phyloP scores from a whole-genome alignment of 2,113 vertebrate species.

The Sinocyclocheilus maitianheensis region DNA sequence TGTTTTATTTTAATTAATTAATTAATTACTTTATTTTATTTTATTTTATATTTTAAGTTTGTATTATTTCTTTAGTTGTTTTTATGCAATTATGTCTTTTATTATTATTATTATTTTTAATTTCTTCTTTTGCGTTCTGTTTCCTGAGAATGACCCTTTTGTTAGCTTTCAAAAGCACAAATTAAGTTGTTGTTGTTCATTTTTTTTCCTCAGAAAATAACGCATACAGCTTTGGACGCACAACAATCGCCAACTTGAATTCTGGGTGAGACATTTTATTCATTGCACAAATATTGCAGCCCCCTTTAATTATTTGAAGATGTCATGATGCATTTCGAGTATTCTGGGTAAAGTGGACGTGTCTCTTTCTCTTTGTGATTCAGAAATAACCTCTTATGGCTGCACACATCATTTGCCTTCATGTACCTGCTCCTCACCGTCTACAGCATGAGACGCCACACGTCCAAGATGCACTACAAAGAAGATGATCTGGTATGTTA shows the following conservation, averaged over 20 bases:
- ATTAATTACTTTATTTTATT: too few species aligned
- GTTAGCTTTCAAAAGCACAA: not conserved
- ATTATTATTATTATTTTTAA: not conserved
- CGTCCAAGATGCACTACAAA: constrained; percentile 98
- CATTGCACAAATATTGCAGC: not conserved
- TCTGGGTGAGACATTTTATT: constrained; percentile 79
- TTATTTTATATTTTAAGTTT: too few species aligned
- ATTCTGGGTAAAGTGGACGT: not conserved
- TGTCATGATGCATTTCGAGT: not conserved
- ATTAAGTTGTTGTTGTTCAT: not conserved
- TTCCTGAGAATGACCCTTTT: not conserved
- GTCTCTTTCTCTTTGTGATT: constrained; percentile 16
- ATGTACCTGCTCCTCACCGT: constrained; percentile 95
- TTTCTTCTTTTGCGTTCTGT: not conserved
- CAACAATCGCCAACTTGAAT: constrained; percentile 95
- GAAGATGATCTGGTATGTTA: constrained; percentile 90
- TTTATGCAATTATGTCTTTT: not conserved
- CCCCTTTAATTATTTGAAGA: not conserved
- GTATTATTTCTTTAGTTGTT: too few species aligned
- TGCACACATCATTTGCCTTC: constrained; percentile 95
- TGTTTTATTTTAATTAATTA: too few species aligned
- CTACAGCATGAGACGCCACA: constrained; percentile 97
- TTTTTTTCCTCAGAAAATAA: constrained; percentile 85
- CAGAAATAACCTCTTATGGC: constrained; percentile 93
- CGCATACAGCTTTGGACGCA: constrained; percentile 95